A percentile compares a stretch with the other conserved stretches of the same genome.
phyloP scores from a whole-genome alignment of 2,797 vertebrate genomes.

The Aselliscus stoliczkanus region DNA sequence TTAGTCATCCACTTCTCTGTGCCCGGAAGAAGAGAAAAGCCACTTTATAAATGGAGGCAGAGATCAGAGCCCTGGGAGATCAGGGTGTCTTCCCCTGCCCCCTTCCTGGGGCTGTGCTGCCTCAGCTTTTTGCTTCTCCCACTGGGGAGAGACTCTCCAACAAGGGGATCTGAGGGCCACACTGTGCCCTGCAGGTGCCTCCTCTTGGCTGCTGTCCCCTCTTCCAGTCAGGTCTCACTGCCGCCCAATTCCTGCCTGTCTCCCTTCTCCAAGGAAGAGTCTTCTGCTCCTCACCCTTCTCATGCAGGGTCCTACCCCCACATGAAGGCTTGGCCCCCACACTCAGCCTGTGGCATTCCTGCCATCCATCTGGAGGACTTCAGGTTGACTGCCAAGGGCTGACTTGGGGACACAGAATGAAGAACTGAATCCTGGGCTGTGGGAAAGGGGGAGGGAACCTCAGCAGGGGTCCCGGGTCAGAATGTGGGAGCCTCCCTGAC shows the following conservation, averaged over 20 bases:
- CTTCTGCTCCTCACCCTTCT: neutral
- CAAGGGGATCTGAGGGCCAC: neutral
- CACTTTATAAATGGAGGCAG: neutral
- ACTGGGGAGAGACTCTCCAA: neutral
- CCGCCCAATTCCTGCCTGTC: neutral
- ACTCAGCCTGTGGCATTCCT: neutral
- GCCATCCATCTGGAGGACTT: neutral
- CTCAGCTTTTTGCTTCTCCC: neutral
- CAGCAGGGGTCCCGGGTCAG: slow-evolving; percentile 60
- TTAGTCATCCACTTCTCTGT: neutral
- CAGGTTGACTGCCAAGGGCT: neutral
- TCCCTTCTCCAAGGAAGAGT: neutral
- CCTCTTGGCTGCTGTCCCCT: neutral
- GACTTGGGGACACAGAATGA: neutral
- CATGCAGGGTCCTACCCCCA: neutral
- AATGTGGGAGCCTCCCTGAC: slow-evolving; percentile 45
- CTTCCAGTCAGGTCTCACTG: neutral
- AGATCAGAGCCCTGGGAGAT: neutral
- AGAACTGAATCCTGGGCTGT: neutral
- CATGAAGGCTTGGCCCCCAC: neutral
- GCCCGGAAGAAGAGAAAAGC: neutral
- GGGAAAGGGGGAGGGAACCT: slow-evolving; percentile 55
- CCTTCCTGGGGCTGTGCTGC: neutral
- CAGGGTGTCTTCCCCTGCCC: neutral
- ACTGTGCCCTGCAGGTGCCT: neutral